Base-by-base conservation (phyloP, 1,140 invertebrate genomes). In the Brachionus plicatilis region DNA sequence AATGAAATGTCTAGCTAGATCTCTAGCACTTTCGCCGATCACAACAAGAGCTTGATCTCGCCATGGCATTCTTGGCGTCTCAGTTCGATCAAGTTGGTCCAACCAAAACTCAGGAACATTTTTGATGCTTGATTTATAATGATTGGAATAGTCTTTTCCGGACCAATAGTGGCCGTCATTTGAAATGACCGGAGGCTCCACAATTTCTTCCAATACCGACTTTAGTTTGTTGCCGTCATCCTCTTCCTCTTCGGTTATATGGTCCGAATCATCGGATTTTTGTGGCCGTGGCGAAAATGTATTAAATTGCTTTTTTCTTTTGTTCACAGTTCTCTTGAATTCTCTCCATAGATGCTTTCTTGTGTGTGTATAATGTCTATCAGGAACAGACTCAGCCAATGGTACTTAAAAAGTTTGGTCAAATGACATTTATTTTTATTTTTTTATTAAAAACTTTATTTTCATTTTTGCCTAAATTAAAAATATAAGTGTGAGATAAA, bases 141-240 rank as follows among this genome's bases (percentile, higher is more conserved):
- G 98, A 90, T 99, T 99, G 4, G 93, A 93, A 88, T 99, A 99
- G 89, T 99, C 97, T 90, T 98, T 98, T 37, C 96, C 97, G 53
- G 96, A 92, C 97, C 97, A 99, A n/a, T 56, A 53, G 50, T 79
- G 45, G 6, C 50, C 50, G 1, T 56, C 50, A 50, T 53, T 56
- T 53, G 45, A 50, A 37, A 53, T 79, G 8, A 37, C 45, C 14
- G 75, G 45, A n/a, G n/a, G 75, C n/a, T 56, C 47, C 0, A 50
- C 75, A n/a, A 3, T 29, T 29, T 53, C 75, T 29, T 79, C 75
- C n/a, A 41, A 9, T 17, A n/a, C 14, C 2, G 3, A n/a, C n/a
- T 50, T 24, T 8, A 4, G 8, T 17, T 11, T 65, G 24, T 20
- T 27, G 3, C 1, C 17, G 11, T 45, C 20, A 17, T 56, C 45